Evolutionary conservation across 2,888 invertebrate species (phyloP).

Genomic region (Arge pagana): DNA sequence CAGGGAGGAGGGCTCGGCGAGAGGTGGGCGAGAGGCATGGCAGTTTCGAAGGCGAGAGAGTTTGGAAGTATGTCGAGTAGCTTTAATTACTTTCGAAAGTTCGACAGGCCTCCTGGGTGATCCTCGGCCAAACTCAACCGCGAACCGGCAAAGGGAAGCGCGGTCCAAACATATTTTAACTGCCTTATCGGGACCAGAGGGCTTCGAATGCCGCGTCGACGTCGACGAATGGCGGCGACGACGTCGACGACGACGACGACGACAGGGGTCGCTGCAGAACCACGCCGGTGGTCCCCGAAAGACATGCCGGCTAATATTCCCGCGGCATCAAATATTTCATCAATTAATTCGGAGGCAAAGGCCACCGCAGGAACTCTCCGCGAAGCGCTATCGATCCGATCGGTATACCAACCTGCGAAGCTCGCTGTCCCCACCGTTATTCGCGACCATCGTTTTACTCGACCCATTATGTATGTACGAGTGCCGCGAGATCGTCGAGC

Average conservation of each 20-base stretch:
- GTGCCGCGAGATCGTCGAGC: no score
- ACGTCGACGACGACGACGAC: slow-evolving; percentile 5
- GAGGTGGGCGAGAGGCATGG: neutral
- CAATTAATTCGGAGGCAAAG: slow-evolving; percentile 5
- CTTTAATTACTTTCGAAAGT: slow-evolving; percentile 21
- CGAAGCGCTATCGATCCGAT: slow-evolving; percentile 1
- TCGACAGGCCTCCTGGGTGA: slow-evolving; percentile 17
- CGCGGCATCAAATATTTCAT: slow-evolving; percentile 10
- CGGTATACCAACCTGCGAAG: neutral
- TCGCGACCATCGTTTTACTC: no score
- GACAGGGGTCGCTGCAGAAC: neutral
- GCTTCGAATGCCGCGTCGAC: no score
- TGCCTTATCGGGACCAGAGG: slow-evolving; percentile 6
- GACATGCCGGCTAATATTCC: slow-evolving; percentile 8
- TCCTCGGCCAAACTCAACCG: slow-evolving; percentile 13
- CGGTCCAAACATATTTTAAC: slow-evolving; percentile 14
- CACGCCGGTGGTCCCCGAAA: neutral
- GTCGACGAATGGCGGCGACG: no score
- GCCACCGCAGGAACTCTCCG: neutral
- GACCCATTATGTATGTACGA: no score
- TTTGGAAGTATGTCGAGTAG: slow-evolving; percentile 21
- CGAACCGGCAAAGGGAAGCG: slow-evolving; percentile 1
- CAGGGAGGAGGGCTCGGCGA: slow-evolving; percentile 1
- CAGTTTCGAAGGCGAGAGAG: slow-evolving; percentile 20
- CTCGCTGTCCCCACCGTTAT: no score